These are phyloP conservation scores for Drosophila meridionalis DNA, from an alignment of 2,888 invertebrate species.

Conservation along the genomic window DNA sequence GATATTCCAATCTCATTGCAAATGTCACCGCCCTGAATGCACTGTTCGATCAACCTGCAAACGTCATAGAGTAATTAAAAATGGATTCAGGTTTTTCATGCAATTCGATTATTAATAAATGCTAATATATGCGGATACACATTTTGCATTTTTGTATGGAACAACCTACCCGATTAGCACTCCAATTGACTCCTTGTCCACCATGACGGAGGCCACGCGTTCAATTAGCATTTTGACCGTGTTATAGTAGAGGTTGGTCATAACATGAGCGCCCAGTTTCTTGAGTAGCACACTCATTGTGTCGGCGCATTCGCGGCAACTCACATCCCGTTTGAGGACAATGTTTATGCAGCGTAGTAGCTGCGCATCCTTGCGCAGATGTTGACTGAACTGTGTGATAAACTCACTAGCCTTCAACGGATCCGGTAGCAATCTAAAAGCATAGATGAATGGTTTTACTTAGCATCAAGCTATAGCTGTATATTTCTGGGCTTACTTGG, in stretches of 20 bases:
- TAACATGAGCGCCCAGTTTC: constrained; percentile 96
- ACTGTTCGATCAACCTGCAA: constrained; percentile 87
- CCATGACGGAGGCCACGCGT: constrained; percentile 97
- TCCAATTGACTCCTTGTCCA: constrained; percentile 94
- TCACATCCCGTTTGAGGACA: constrained; percentile 94
- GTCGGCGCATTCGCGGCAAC: constrained; percentile 97
- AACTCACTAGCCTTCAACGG: constrained; percentile 96
- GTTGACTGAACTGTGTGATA: constrained; percentile 91
- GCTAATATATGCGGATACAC: background rate
- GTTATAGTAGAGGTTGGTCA: constrained; percentile 98
- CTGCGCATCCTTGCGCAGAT: constrained; percentile 90
- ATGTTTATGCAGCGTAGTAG: constrained; percentile 93
- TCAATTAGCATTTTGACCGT: constrained; percentile 98
- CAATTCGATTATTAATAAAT: background rate
- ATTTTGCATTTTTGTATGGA: background rate
- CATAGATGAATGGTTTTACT: background rate
- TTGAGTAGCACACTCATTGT: constrained; percentile 93
- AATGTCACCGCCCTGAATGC: constrained; percentile 89
- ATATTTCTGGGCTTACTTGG: constrained; percentile 74
- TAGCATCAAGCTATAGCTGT: background rate
- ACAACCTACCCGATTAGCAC: constrained; percentile 87
- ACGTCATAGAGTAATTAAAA: background rate
- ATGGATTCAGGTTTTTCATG: constrained; percentile 2
- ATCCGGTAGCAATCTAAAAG: constrained; percentile 92
- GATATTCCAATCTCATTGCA: constrained; percentile 92